These are phyloP conservation scores for Parauchenoglanis punctatus DNA, from an alignment of 2,797 vertebrate genomes.

Conservation along the genomic window DNA sequence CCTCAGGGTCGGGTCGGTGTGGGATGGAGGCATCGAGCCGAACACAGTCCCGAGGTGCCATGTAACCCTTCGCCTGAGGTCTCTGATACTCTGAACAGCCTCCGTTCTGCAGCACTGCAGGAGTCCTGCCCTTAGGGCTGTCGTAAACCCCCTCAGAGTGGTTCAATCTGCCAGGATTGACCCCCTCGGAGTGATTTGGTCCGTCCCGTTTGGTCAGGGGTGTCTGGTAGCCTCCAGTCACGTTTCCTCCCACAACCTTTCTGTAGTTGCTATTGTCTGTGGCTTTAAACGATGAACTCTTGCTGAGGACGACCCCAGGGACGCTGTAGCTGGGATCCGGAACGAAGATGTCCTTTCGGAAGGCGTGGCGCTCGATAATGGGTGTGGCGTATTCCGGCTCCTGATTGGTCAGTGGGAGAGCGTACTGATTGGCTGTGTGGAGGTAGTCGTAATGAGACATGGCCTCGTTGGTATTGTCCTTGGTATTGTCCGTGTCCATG, in stretches of 20 bases:
- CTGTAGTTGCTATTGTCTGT: conserved; percentile 57
- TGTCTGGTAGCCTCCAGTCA: conserved; percentile 69
- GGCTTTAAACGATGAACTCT: conserved; percentile 70
- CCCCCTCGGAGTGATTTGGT: conserved; percentile 50
- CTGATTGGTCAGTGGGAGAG: conserved; percentile 78
- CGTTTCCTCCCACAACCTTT: conserved; percentile 53
- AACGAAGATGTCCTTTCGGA: conserved; percentile 70
- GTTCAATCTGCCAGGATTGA: conserved; percentile 54
- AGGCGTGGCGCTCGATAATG: conserved; percentile 78
- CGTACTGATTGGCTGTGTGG: conserved; percentile 78
- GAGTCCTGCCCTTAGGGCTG: conserved; percentile 70
- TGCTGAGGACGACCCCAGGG: conserved; percentile 68
- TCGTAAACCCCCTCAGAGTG: conserved; percentile 72
- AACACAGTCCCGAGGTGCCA: conserved; percentile 76
- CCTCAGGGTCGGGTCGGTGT: conserved; percentile 41
- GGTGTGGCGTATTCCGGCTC: conserved; percentile 87
- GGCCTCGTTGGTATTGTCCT: conserved; percentile 60
- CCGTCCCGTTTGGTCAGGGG: conserved; percentile 67
- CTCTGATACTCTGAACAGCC: conserved; percentile 68
- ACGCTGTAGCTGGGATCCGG: conserved; percentile 75
- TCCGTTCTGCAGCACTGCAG: conserved; percentile 49
- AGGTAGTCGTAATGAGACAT: conserved; percentile 79
- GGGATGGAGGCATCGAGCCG: conserved; percentile 65
- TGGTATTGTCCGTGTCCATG: conserved; percentile 73
- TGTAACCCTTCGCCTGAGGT: conserved; percentile 71